Percentiles rank a stretch among this genome's conserved stretches.
phyloP scores from a whole-genome alignment of 2,888 invertebrate species.

The Proisotoma minuta region DNA sequence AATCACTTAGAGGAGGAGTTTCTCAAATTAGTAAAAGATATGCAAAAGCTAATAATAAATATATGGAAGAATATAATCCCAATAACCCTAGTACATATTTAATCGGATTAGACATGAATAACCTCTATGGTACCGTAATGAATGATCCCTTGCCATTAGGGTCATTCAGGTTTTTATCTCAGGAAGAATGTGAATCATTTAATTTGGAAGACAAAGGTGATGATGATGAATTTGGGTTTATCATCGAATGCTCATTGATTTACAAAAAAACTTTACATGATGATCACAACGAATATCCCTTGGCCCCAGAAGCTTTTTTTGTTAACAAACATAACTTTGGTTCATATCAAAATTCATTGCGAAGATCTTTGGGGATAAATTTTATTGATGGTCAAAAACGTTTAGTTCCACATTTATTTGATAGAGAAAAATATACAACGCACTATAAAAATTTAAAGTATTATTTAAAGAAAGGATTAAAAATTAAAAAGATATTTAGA shows the following conservation, averaged over 20 bases:
- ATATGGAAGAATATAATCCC: constrained; percentile 10
- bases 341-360: constrained; percentile 12
- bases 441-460: constrained; percentile 13
- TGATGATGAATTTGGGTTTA: not conserved
- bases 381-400: not conserved
- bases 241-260: not conserved
- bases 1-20: constrained; percentile 26
- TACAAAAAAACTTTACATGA: not conserved
- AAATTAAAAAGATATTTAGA: constrained; percentile 12
- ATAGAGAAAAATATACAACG: not conserved
- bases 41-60: constrained; percentile 37
- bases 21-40: constrained; percentile 25
- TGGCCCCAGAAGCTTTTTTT: not conserved
- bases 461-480: constrained; percentile 4
- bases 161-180: not conserved
- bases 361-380: not conserved
- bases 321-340: not conserved
- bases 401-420: constrained; percentile 10
- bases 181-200: not conserved
- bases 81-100: constrained; percentile 10
- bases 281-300: constrained; percentile 14
- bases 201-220: not conserved
- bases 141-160: constrained; percentile 1
- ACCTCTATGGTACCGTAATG: constrained; percentile 19
- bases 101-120: constrained; percentile 19